Conservation (phyloP, 2,113 vertebrate genomes). For the Rhynchopsitta pachyrhyncha region DNA sequence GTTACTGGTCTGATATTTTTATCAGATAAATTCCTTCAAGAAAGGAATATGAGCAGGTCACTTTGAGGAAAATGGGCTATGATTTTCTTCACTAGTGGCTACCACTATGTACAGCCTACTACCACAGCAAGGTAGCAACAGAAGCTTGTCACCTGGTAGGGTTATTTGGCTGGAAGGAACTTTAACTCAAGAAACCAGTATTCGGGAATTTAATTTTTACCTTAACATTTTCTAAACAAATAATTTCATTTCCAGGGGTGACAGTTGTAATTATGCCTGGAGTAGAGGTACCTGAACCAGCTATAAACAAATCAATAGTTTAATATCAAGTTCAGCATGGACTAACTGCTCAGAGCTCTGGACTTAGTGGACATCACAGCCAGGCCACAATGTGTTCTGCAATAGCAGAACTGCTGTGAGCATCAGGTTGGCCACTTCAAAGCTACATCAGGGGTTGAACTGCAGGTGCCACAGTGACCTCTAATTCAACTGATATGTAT, state of each 20-base stretch:
- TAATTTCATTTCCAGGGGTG: not conserved
- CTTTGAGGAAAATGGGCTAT: not conserved
- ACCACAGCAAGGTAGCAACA: not conserved
- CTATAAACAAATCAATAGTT: not conserved
- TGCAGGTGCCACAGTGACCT: not conserved
- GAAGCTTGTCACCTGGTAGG: not conserved
- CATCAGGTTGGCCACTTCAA: not conserved
- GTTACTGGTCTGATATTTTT: too few relatives aligned
- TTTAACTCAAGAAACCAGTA: not conserved
- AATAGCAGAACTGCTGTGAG: not conserved
- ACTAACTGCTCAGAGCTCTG: not conserved
- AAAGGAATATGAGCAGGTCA: not conserved
- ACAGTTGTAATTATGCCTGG: not conserved
- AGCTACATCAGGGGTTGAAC: not conserved
- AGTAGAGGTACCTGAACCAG: not conserved
- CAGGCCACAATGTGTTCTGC: not conserved
- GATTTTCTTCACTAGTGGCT: not conserved
- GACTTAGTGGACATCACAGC: not conserved
- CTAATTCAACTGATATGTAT: not conserved
- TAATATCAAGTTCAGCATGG: not conserved
- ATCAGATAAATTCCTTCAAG: not conserved
- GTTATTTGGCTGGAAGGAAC: not conserved
- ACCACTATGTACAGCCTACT: not conserved
- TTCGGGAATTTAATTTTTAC: not conserved
- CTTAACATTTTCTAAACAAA: not conserved